Evolutionary conservation across 2,888 invertebrate genomes (phyloP), one percentile per base, ranked within the genome.

Genomic region (Sinotaia quadrata): DNA sequence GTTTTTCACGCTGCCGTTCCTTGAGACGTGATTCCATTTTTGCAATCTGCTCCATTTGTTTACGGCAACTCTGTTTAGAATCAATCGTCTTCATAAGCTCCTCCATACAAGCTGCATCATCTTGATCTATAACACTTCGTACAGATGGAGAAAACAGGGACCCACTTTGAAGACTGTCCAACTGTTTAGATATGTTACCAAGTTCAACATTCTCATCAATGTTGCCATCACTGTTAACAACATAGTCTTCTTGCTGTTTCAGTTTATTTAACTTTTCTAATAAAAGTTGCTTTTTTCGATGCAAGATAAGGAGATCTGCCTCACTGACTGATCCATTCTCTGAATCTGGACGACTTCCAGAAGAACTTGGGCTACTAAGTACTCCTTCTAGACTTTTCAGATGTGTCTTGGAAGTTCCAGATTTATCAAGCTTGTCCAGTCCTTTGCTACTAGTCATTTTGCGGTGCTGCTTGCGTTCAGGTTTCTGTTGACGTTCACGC

Each of bases 291-390:
- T 87, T 87, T 72, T 87, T 82, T 65, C 83, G 83, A 67, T 87
- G 82, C 58, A 87, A 75, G 68, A 84, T 81, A 52, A 77, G 72
- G 57, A 85, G 73, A 56, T 82, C 82, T 12, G 78, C 75, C 71
- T 83, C 85, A 34, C 79, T 78, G 66, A 91, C 90, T 81, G 91
- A 91, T 78, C 92, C 92, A 41, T 91, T 91, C 68, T 91, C 91
- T 68, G 91, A 80, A 56, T 81, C 81, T 72, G 80, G 77, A 57
- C 78, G 77, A 60, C 79, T 80, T 74, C 79, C 80, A 34, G 78
- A 75, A 37, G 84, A 83, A 67, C 81, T 80, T 27, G 81, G 81
- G 63, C 80, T 81, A 54, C 79, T 77, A 29, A 33, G 41, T 5
- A 70, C 27, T 18, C 27, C 56, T 12, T 69, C 67, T 41, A 66